phyloP scores from a whole-genome alignment of 2,888 invertebrate species.

The Scaeva pyrastri region DNA sequence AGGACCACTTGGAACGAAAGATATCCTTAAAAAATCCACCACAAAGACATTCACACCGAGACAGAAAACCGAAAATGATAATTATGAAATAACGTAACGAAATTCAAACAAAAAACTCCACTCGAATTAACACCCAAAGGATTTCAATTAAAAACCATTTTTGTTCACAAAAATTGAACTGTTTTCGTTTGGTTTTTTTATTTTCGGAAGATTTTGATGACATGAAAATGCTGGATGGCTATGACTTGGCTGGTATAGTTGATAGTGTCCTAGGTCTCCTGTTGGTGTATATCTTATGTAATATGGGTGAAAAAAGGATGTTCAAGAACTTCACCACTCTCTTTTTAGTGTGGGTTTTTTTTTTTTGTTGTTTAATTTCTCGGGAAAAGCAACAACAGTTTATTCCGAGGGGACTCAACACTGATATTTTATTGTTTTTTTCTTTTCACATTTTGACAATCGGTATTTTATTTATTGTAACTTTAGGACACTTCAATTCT shows the following conservation, averaged over 20 bases:
- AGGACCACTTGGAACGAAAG: constrained; percentile 15
- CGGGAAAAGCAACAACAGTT: constrained; percentile 51
- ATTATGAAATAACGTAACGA: constrained; percentile 21
- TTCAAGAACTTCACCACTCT: constrained; percentile 70
- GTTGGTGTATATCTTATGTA: constrained; percentile 72
- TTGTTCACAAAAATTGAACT: constrained; percentile 34
- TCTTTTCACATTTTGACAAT: constrained; percentile 4
- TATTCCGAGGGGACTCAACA: constrained; percentile 25
- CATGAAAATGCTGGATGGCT: constrained; percentile 30
- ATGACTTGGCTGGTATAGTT: constrained; percentile 23
- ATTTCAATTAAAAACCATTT: constrained; percentile 26
- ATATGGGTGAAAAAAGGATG: constrained; percentile 66
- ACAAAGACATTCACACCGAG: background rate
- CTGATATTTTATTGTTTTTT: background rate
- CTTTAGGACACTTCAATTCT: constrained; percentile 11
- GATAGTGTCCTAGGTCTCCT: constrained; percentile 57
- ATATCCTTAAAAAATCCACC: constrained; percentile 28
- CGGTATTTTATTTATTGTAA: background rate
- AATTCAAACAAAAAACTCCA: background rate
- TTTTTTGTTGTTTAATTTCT: constrained; percentile 10
- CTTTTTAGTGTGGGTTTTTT: too few species aligned
- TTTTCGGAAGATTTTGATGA: constrained; percentile 20
- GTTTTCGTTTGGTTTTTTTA: constrained; percentile 8
- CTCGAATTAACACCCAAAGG: constrained; percentile 17
- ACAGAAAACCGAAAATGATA: constrained; percentile 12